A percentile compares a stretch with the other conserved stretches of the same genome.
Conservation (phyloP, 53 echinoderm and acorn worm species). For the Crossaster papposus region DNA sequence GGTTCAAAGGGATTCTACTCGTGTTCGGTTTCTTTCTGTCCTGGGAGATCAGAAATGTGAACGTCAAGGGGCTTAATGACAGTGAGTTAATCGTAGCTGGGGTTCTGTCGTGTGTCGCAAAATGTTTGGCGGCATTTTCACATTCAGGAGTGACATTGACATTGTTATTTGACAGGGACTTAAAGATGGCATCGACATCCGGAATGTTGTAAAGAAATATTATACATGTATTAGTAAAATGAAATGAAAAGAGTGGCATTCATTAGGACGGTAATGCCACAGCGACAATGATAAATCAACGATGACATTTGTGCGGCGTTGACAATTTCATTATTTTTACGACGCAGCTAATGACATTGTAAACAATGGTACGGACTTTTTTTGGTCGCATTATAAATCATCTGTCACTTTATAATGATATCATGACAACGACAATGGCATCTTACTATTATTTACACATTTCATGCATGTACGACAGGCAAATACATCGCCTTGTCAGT, state of each 20-base stretch:
- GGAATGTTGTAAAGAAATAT: too few species aligned
- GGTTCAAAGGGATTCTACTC: constrained; percentile 58
- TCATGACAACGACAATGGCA: neutral
- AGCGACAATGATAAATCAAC: too few species aligned
- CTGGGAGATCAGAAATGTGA: constrained; percentile 63
- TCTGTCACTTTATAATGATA: too few species aligned
- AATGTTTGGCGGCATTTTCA: too few species aligned
- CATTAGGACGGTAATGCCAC: too few species aligned
- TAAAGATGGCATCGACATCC: too few species aligned
- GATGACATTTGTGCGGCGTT: neutral
- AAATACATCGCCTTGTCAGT: constrained; percentile 65
- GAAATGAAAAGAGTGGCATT: too few species aligned
- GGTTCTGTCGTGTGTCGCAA: neutral
- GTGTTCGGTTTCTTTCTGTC: constrained; percentile 66
- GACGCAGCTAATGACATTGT: neutral
- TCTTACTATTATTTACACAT: neutral
- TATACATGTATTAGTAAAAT: too few species aligned
- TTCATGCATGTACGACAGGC: constrained; percentile 16
- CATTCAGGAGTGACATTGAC: too few species aligned
- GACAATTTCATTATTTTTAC: neutral
- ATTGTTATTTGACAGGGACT: too few species aligned
- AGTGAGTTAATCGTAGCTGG: constrained; percentile 20
- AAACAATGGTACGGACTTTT: too few species aligned
- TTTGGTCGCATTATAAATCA: too few species aligned
- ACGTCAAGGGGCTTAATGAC: constrained; percentile 56